Evolutionary conservation across 2,888 invertebrate genomes (phyloP), one percentile per base, ranked within the genome.

Genomic region (Polymixis flavicincta): DNA sequence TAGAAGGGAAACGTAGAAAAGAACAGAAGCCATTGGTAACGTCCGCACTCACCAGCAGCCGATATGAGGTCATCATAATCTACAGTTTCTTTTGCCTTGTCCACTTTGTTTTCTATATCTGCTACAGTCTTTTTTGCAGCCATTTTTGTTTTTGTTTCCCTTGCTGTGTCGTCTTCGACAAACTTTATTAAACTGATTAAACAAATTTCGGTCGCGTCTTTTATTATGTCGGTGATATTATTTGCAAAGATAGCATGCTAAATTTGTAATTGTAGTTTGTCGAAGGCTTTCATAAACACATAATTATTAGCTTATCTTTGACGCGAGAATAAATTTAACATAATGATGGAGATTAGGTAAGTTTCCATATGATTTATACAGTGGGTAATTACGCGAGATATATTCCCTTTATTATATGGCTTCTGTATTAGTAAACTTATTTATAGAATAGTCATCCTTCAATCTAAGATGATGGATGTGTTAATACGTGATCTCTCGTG

Each of bases 1-100:
- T 91, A 92, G 76, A 92, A 93, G 1, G 92, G 92, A 74, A 88
- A 89, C 1, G 91, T 90, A 2, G 90, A 87, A 11, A 91, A 75
- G 73, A 92, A 91, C 1, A 93, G 81, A 13, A 89, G 59, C 55
- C 89, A 68, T 79, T 93, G 93, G 70, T 93, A 93, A 2, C 83
- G 79, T 19, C 93, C 92, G 50, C 92, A 89, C 83, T 92, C 90
- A 19, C 93, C 93, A 66, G 92, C 93, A 17, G 89, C 83, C 11
- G 90, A 86, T 37, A 93, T 75, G 22, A 93, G 82, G 65, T 92
- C 91, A 74, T 92, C 92, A 64, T 90, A 93, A 63, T 92, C 90
- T 0, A 92, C 87, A 75, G 85, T 74, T 22, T 85, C 75, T 66
- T 85, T 78, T n/a, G 67, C 48, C n/a, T 57, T 74, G n/a, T 78